Evolutionary conservation across 2,888 invertebrate genomes (phyloP).

Genomic region (Charanyca ferruginea): DNA sequence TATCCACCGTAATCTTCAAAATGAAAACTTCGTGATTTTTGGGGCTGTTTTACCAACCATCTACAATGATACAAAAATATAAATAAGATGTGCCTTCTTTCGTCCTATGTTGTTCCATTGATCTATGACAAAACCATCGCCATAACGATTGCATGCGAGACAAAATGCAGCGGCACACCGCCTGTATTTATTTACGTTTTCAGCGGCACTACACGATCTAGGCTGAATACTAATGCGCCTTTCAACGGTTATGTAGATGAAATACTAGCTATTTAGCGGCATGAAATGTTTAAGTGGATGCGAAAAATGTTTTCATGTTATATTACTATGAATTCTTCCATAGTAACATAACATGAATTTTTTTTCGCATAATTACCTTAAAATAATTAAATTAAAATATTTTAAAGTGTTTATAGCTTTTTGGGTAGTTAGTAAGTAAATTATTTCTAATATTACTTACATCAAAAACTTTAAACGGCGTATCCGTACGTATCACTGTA

Average conservation of each 20-base stretch:
- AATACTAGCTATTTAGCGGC: conserved; percentile 44
- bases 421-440: not conserved
- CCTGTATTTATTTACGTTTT: conserved; percentile 63
- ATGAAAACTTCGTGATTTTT: no score
- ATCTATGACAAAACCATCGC: conserved; percentile 56
- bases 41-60: no score
- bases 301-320: conserved; percentile 24
- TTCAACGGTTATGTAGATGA: conserved; percentile 59
- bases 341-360: no score
- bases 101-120: no score
- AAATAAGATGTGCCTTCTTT: no score
- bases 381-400: not conserved
- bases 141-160: conserved; percentile 65
- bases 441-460: no score
- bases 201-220: conserved; percentile 57
- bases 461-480: no score
- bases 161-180: conserved; percentile 61
- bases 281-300: conserved; percentile 42
- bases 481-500: not conserved
- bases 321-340: not conserved
- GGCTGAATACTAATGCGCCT: conserved; percentile 62
- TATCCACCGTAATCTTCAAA: not conserved
- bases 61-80: no score
- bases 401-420: not conserved
- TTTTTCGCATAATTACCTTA: no score